Percentiles rank a stretch among this genome's conserved stretches.
Evolutionary conservation across 2,113 vertebrate genomes (phyloP).

Genomic region (Castor canadensis): DNA sequence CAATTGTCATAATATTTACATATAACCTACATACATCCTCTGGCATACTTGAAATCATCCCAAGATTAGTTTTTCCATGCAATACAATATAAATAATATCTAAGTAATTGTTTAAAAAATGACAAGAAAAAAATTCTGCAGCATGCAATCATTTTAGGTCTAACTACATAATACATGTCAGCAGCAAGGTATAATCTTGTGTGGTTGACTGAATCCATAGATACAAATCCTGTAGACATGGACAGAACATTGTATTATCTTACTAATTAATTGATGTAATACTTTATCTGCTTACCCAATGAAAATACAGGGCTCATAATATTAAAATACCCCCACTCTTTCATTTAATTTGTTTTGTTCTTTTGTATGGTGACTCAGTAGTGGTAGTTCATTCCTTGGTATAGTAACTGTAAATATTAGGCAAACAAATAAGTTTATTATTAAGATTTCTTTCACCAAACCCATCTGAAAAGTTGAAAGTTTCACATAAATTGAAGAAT

Average conservation of each 20-base stretch:
- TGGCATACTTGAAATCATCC: background rate
- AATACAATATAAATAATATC: background rate
- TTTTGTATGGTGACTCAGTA: background rate
- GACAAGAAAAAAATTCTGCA: background rate
- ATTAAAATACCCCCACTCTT: background rate
- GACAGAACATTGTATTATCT: background rate
- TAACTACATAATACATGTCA: too few species aligned
- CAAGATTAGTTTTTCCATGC: background rate
- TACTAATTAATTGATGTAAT: background rate
- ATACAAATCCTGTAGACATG: background rate
- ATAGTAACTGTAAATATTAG: background rate
- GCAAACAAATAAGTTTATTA: background rate
- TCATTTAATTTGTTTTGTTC: background rate
- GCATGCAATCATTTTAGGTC: too few species aligned
- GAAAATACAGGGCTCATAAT: background rate
- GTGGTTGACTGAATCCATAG: background rate
- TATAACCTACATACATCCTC: too few species aligned
- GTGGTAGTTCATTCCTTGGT: too few species aligned
- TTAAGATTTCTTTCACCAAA: background rate
- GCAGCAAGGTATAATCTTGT: background rate
- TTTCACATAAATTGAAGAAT: background rate
- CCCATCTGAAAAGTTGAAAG: background rate
- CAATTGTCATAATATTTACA: background rate
- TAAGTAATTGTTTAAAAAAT: background rate
- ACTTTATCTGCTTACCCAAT: background rate